phyloP scores from a whole-genome alignment of 2,888 invertebrate species.

The Bombylius major region DNA sequence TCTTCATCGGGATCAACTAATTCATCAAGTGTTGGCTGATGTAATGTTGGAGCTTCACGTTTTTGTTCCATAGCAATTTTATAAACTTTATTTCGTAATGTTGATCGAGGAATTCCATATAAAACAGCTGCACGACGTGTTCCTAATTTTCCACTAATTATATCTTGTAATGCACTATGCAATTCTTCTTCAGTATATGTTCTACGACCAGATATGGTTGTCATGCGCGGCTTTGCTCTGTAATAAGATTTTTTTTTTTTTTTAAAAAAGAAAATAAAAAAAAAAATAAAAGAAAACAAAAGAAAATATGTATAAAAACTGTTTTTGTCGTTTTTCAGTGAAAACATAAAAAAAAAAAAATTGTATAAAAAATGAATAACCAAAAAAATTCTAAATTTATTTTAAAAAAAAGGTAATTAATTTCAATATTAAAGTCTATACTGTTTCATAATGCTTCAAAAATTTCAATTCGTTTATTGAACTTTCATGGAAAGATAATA shows the following conservation, averaged over 20 bases:
- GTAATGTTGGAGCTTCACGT: conserved; percentile 42
- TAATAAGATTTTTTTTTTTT: conserved; percentile 16
- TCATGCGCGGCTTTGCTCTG: conserved; percentile 57
- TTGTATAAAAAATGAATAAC: too few species aligned
- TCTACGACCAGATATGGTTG: conserved; percentile 53
- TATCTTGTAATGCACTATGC: conserved; percentile 85
- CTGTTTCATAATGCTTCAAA: too few species aligned
- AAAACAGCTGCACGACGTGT: conserved; percentile 87
- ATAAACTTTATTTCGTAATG: conserved; percentile 89
- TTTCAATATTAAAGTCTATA: too few species aligned
- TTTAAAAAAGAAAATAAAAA: conserved; percentile 21
- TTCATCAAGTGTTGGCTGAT: conserved; percentile 17
- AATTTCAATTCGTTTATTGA: too few species aligned
- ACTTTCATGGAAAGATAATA: too few species aligned
- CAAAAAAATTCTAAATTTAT: too few species aligned
- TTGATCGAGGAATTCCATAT: conserved; percentile 93
- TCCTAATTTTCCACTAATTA: conserved; percentile 83
- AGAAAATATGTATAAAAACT: not conserved
- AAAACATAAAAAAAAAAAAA: not conserved
- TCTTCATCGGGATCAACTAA: conserved; percentile 30
- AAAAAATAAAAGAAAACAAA: not conserved
- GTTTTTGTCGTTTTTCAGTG: not conserved
- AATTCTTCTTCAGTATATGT: conserved; percentile 94
- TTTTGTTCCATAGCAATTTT: conserved; percentile 63
- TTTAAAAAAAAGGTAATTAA: not conserved